Evolutionary conservation across 2,888 invertebrate genomes (phyloP).

Genomic region (Clunio marinus): DNA sequence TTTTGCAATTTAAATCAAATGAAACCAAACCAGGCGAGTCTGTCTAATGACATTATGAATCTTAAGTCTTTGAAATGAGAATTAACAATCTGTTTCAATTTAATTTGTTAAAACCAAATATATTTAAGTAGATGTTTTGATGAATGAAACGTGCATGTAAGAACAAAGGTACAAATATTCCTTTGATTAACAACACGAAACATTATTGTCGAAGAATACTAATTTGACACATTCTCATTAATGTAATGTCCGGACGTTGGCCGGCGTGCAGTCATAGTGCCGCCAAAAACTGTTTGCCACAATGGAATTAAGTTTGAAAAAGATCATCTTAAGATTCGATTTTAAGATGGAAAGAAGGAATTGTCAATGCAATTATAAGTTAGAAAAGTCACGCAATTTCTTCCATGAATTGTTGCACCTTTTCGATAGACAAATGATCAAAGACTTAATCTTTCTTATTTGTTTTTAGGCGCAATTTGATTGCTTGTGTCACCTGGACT

Average conservation of each 20-base stretch:
- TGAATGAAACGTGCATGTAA: background rate
- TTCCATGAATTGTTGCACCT: background rate
- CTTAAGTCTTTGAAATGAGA: background rate
- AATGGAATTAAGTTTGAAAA: no score
- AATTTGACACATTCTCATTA: slow-evolving; percentile 35
- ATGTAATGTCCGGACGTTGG: background rate
- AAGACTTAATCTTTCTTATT: no score
- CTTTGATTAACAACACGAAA: slow-evolving; percentile 14
- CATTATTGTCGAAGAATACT: background rate
- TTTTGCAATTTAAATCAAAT: background rate
- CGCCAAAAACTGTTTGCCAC: no score
- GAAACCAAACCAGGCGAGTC: no score
- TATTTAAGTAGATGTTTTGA: no score
- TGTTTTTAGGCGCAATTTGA: background rate
- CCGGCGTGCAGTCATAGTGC: slow-evolving; percentile 20
- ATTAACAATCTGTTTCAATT: background rate
- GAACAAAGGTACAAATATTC: no score
- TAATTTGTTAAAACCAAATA: background rate
- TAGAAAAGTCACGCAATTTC: slow-evolving; percentile 19
- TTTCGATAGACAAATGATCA: background rate
- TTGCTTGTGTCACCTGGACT: no score
- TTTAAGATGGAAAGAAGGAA: no score
- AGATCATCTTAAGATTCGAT: no score
- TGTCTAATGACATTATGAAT: no score
- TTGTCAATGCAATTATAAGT: no score